phyloP scores from a whole-genome alignment of 2,113 vertebrate genomes.

The Atrichornis clamosus region DNA sequence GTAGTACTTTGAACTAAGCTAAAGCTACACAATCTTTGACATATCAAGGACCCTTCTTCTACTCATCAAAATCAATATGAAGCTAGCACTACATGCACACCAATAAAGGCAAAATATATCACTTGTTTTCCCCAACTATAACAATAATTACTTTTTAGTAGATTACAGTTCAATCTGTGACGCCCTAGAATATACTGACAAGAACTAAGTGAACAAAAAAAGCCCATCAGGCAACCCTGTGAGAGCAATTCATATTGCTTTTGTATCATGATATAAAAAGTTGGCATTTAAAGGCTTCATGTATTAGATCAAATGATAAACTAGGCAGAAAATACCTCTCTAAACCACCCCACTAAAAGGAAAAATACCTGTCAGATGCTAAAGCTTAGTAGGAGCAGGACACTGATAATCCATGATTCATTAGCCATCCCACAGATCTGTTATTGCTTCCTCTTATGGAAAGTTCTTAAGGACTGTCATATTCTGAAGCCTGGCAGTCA shows the following conservation, averaged over 20 bases:
- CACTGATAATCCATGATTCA: background rate
- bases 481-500: background rate
- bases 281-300: background rate
- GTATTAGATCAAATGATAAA: background rate
- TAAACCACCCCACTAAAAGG: background rate
- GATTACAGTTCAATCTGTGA: background rate
- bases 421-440: background rate
- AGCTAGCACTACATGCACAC: background rate
- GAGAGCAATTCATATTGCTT: background rate
- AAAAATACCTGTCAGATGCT: background rate
- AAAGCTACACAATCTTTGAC: background rate
- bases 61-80: background rate
- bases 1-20: background rate
- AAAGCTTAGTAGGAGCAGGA: background rate
- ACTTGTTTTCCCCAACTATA: background rate
- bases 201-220: background rate
- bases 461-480: background rate
- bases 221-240: background rate
- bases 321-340: background rate
- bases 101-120: background rate
- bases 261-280: rapidly evolving
- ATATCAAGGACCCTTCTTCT: background rate
- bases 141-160: background rate
- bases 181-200: background rate
- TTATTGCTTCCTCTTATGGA: constrained; percentile 3